phyloP scores from a whole-genome alignment of 2,888 invertebrate species.

The Temnothorax rugatulus region DNA sequence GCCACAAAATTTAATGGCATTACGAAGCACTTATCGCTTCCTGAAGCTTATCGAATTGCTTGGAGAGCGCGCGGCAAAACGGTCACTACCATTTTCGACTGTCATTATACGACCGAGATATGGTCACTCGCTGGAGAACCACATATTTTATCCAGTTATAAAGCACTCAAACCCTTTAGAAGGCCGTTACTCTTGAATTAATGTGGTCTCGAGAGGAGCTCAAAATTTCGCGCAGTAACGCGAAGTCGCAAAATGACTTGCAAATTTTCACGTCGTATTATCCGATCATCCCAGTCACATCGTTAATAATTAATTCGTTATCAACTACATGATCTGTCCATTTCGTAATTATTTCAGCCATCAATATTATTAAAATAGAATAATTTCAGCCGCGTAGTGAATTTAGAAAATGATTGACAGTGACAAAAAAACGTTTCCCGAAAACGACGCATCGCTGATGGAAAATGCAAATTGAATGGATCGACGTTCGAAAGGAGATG shows the following conservation, averaged over 20 bases:
- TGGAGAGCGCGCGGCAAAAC: slow-evolving; percentile 37
- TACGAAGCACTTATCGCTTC: slow-evolving; percentile 62
- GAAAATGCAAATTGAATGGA: slow-evolving; percentile 27
- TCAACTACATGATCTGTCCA: slow-evolving; percentile 7
- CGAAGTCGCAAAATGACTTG: slow-evolving; percentile 22
- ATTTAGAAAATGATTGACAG: slow-evolving; percentile 32
- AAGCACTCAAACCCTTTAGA: slow-evolving; percentile 68
- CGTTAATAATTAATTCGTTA: slow-evolving; percentile 25
- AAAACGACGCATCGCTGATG: neutral
- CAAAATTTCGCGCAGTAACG: slow-evolving; percentile 1
- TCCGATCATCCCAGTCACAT: neutral
- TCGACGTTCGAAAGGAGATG: slow-evolving; percentile 1
- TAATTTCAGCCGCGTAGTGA: slow-evolving; percentile 1
- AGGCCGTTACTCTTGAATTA: slow-evolving; percentile 65
- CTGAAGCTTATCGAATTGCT: slow-evolving; percentile 55
- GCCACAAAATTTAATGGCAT: slow-evolving; percentile 67
- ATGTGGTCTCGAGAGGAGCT: slow-evolving; percentile 16
- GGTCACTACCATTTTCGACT: slow-evolving; percentile 49
- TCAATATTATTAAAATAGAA: neutral
- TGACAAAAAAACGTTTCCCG: slow-evolving; percentile 2
- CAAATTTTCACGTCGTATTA: slow-evolving; percentile 15
- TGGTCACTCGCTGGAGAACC: slow-evolving; percentile 52
- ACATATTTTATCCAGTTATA: slow-evolving; percentile 70
- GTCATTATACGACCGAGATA: slow-evolving; percentile 50
- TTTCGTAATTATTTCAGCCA: slow-evolving; percentile 13